Base-by-base conservation (phyloP, 1,140 invertebrate genomes). In the Aphidius gifuensis region DNA sequence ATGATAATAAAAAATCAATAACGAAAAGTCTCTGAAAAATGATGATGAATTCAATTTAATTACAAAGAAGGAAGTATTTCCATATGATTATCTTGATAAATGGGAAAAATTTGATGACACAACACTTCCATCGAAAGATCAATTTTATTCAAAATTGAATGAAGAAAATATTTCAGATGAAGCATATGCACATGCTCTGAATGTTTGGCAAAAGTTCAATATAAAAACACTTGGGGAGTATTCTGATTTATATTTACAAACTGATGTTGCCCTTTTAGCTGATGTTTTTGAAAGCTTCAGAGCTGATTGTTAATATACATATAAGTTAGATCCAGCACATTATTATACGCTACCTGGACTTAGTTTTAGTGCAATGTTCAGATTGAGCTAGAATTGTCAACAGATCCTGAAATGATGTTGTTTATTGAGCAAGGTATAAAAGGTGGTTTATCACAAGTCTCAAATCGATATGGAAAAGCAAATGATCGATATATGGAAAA, bases 381-480 rank as follows among this genome's bases (percentile, higher is more conserved):
- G 71, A 9, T 79, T 23, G 57, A 78, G 67, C 63, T 85, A 58
- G n/a, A 51, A 51, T 23, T 51, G 1, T 9, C 5, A 6, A 51
- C 49, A 1, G 49, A 51, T 32, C 6, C 2, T 21, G 49, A 5
- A 38, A 51, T 51, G 49, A 16, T 32, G 6, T 51, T 51, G 23
- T 51, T 51, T 5, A 38, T 16, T 16, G 16, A 16, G 16, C 16
- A 16, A 16, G 16, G 16, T 16, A 16, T 16, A 16, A 16, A 1
- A 16, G 16, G 16, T 16, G 16, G 16, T 16, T 16, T 16, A 16
- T 16, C 16, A 16, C 16, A 16, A 16, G 23, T 21, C 4, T 65
- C 65, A 57, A 72, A 75, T 69, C 46, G 79, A 38, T 67, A 77
- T 72, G 73, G 71, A 23, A 7, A 49, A 43, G 70, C 73, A 2